Evolutionary conservation across 2,888 invertebrate genomes (phyloP).

Genomic region (Drosophila aldrichi): DNA sequence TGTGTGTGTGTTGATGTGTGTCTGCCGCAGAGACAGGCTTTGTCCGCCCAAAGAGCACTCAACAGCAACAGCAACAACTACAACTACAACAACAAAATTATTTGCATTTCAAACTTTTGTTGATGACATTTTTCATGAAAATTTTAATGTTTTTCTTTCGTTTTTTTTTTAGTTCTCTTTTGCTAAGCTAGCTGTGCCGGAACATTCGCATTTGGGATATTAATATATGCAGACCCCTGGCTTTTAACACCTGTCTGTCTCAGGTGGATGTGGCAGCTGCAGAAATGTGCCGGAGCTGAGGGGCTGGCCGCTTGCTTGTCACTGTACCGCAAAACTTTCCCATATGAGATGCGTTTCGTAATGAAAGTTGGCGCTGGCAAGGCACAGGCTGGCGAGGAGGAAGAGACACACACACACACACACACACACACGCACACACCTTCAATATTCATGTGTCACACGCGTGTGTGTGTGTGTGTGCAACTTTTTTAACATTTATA

Average conservation of each 20-base stretch:
- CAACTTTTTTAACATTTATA: slow-evolving; percentile 77
- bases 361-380: slow-evolving; percentile 65
- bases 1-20: slow-evolving; percentile 36
- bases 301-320: slow-evolving; percentile 53
- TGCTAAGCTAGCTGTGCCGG: slow-evolving; percentile 48
- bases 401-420: not conserved
- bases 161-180: slow-evolving; percentile 14
- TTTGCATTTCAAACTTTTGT: slow-evolving; percentile 81
- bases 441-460: slow-evolving; percentile 76
- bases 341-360: slow-evolving; percentile 72
- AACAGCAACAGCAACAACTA: slow-evolving; percentile 34
- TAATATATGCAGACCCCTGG: slow-evolving; percentile 78
- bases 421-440: slow-evolving; percentile 19
- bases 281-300: not conserved
- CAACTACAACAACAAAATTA: slow-evolving; percentile 51
- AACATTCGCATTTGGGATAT: slow-evolving; percentile 71
- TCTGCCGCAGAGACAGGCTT: slow-evolving; percentile 58
- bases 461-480: slow-evolving; percentile 40
- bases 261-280: slow-evolving; percentile 19
- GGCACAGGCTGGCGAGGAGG: not conserved
- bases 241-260: slow-evolving; percentile 67
- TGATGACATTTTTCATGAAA: slow-evolving; percentile 82
- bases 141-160: slow-evolving; percentile 74
- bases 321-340: slow-evolving; percentile 71
- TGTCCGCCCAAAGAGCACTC: slow-evolving; percentile 74